These are phyloP conservation scores for Neuroscelio doddi DNA, from an alignment of 2,888 invertebrate genomes.

Conservation along the genomic window DNA sequence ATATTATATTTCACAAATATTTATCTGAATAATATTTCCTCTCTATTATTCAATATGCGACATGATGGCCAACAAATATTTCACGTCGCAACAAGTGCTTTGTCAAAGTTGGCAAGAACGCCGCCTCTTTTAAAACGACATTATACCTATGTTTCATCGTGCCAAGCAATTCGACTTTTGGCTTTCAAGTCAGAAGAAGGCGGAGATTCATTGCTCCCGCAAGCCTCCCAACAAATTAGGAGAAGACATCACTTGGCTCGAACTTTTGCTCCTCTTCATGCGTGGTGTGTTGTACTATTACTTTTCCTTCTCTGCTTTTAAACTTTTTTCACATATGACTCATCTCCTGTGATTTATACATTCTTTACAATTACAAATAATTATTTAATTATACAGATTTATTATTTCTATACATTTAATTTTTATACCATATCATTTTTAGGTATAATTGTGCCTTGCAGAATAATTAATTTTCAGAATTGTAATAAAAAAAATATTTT, in stretches of 20 bases:
- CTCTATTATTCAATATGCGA: background rate
- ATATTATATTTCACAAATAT: too few relatives aligned
- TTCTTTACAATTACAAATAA: too few relatives aligned
- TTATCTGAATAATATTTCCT: too few relatives aligned
- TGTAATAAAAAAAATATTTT: too few relatives aligned
- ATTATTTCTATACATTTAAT: too few relatives aligned
- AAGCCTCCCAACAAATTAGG: slow-evolving; percentile 56
- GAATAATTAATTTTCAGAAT: too few relatives aligned
- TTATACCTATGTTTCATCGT: slow-evolving; percentile 24
- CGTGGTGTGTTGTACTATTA: background rate
- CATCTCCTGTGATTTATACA: too few relatives aligned
- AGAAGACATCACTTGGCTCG: slow-evolving; percentile 33
- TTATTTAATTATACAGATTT: too few relatives aligned
- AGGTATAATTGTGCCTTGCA: too few relatives aligned
- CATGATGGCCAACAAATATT: background rate
- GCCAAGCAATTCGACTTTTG: slow-evolving; percentile 51
- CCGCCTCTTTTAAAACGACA: slow-evolving; percentile 21
- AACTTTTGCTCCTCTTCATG: background rate
- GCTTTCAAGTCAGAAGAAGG: slow-evolving; percentile 49
- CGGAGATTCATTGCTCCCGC: slow-evolving; percentile 42
- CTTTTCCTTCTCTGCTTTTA: too few relatives aligned
- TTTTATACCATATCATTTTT: too few relatives aligned
- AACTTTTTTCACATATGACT: too few relatives aligned
- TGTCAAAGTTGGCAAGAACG: slow-evolving; percentile 2
- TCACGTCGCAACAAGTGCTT: background rate